Conservation (phyloP, 2,797 vertebrate genomes). For the Enteromius radiatus region DNA sequence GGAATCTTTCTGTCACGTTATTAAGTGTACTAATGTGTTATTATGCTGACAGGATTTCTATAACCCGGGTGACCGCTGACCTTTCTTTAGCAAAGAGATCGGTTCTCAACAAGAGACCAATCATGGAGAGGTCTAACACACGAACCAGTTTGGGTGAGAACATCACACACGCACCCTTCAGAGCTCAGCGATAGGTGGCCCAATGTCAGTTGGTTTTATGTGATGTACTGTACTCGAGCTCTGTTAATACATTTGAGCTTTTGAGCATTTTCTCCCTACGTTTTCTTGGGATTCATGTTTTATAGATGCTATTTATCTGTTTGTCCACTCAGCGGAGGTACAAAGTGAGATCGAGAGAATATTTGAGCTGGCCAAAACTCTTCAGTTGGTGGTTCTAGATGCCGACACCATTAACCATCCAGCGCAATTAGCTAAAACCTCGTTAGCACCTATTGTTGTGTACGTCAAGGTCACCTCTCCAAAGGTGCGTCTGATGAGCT, state of each 20-base stretch:
- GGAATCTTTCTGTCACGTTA: neutral
- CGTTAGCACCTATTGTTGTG: slow-evolving; percentile 91
- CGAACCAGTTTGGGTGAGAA: slow-evolving; percentile 92
- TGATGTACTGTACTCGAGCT: neutral
- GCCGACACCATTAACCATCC: slow-evolving; percentile 98
- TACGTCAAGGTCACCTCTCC: slow-evolving; percentile 96
- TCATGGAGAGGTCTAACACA: slow-evolving; percentile 93
- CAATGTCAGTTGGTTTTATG: neutral
- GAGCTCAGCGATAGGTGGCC: neutral
- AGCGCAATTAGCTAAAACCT: slow-evolving; percentile 93
- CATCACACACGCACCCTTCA: neutral
- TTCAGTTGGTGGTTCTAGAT: slow-evolving; percentile 93
- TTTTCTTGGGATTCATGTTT: slow-evolving; percentile 5
- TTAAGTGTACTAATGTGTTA: neutral
- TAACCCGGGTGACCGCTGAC: slow-evolving; percentile 94
- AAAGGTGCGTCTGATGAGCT: slow-evolving; percentile 78
- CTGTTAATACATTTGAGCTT: neutral
- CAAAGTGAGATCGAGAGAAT: slow-evolving; percentile 97
- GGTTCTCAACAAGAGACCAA: slow-evolving; percentile 94
- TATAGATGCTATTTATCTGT: slow-evolving; percentile 39
- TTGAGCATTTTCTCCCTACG: neutral
- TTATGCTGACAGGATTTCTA: slow-evolving; percentile 85
- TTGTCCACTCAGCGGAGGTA: slow-evolving; percentile 84
- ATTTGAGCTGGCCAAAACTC: slow-evolving; percentile 94
- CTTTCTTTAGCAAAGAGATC: slow-evolving; percentile 95